Evolutionary conservation across 2,888 invertebrate species (phyloP), one percentile per base, ranked within the genome.

Genomic region (Mythimna pallens): DNA sequence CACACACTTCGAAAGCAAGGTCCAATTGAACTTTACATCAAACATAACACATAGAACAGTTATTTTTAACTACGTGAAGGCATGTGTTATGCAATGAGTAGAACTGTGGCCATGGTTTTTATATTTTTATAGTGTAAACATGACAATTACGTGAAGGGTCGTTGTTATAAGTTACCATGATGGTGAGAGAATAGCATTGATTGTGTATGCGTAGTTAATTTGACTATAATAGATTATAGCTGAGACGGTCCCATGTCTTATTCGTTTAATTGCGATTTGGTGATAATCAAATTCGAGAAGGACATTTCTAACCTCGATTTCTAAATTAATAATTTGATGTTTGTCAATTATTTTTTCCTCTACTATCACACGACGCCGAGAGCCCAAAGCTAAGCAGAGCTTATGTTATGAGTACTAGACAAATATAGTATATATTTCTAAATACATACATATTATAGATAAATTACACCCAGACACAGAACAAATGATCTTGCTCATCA

Each of bases 61-160:
- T 78, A 59, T 70, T 40, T 69, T 70, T 22, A 58, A 5, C 34
- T n/a, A 3, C 43, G 68, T 36, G 62, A 43, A 40, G 22, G 30
- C 10, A 58, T 64, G 25, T 17, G 3, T 73, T 66, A 59, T 3
- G 64, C 55, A 76, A 78, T 0, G 5, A 12, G 12, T 43, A 12
- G 14, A 66, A 0, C 34, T 17, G 25, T 59, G 77, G 20, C 73
- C 73, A 22, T 64, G 58, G 52, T 59, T 77, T 76, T 78, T 66
- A 79, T 66, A 9, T 59, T 77, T 76, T 78, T 66, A 79, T 66
- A 9, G 54, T 43, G 52, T 43, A 73, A 76, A 79, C 52, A 72
- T 47, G 6, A 64, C 36, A 79, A 77, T 58, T 63, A n/a, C 17
- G 57, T 54, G 30, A 66, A 73, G 34, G 57, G 65, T n/a, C 58